These are phyloP conservation scores for Palythoa caribaeorum DNA, from an alignment of 92 coral and sea anemone genomes.

Conservation along the genomic window DNA sequence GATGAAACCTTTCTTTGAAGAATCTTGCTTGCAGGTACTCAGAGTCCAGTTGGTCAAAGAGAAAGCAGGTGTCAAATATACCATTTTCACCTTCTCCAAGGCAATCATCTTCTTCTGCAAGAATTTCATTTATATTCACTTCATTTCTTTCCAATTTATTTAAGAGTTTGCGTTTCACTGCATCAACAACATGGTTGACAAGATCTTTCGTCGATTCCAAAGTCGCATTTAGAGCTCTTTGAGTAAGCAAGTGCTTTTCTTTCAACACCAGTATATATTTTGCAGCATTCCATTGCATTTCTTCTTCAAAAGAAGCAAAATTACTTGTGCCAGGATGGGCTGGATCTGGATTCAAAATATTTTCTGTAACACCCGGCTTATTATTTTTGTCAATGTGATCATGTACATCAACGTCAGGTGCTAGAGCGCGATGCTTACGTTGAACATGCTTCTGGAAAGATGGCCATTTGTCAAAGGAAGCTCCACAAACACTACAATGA, in stretches of 20 bases:
- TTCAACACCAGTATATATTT: conserved; percentile 43
- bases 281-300: conserved; percentile 49
- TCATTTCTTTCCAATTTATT: conserved; percentile 25
- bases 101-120: conserved; percentile 12
- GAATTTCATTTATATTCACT: conserved; percentile 25
- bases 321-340: conserved; percentile 24
- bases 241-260: conserved; percentile 40
- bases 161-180: conserved; percentile 19
- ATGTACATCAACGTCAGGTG: conserved; percentile 18
- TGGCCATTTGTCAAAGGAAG: conserved; percentile 45
- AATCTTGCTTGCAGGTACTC: conserved; percentile 27
- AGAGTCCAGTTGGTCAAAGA: conserved; percentile 40
- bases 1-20: conserved; percentile 38
- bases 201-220: conserved; percentile 44
- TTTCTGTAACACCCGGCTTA: conserved; percentile 15
- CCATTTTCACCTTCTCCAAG: conserved; percentile 11
- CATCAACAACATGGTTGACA: conserved; percentile 31
- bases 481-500: conserved; percentile 44
- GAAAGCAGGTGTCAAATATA: conserved; percentile 44
- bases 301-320: conserved; percentile 36
- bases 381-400: neutral
- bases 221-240: conserved; percentile 26
- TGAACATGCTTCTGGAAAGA: conserved; percentile 50
- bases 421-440: conserved; percentile 37
- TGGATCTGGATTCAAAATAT: neutral